phyloP scores from a whole-genome alignment of 2,113 vertebrate genomes.

The Pontoporia blainvillei region DNA sequence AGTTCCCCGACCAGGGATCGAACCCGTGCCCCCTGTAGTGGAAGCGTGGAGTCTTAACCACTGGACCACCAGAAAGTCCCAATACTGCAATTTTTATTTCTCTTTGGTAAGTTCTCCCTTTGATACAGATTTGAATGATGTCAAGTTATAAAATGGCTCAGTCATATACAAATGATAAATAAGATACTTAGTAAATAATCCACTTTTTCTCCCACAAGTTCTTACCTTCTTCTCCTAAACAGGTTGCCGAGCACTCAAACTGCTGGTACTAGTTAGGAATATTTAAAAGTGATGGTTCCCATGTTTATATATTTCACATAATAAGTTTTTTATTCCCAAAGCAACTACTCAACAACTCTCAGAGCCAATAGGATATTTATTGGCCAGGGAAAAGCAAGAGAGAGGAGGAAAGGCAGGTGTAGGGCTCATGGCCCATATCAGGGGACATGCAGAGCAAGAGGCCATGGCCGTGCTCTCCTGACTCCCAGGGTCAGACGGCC shows the following conservation, averaged over 20 bases:
- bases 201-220: neutral
- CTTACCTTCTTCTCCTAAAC: neutral
- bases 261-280: neutral
- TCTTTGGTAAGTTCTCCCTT: neutral
- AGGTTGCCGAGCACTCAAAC: neutral
- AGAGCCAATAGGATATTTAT: neutral
- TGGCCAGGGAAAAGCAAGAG: neutral
- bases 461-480: accelerated
- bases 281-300: neutral
- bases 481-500: neutral
- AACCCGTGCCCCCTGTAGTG: too few species aligned
- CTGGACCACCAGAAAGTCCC: too few species aligned
- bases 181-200: neutral
- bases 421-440: accelerated
- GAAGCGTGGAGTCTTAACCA: too few species aligned
- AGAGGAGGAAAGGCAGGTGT: neutral
- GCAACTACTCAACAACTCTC: neutral
- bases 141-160: neutral
- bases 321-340: neutral
- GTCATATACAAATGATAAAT: neutral
- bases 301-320: neutral
- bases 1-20: too few species aligned
- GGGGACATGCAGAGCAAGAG: neutral
- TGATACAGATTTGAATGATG: neutral
- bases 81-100: neutral